These are phyloP conservation scores for Bombycilla garrulus DNA, from an alignment of 2,113 vertebrate species.

Conservation along the genomic window DNA sequence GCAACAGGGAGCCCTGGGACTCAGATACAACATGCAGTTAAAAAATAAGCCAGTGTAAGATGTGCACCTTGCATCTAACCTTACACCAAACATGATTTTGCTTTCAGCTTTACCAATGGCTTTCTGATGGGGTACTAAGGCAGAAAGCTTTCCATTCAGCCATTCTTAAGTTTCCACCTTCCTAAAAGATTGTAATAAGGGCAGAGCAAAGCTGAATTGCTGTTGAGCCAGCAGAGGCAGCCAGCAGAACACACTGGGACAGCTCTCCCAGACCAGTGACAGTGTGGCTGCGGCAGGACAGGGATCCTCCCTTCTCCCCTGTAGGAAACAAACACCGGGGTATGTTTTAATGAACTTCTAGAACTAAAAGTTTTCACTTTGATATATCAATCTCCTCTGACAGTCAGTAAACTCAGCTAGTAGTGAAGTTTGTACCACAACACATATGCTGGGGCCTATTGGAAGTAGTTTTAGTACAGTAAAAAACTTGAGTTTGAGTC, in stretches of 20 bases:
- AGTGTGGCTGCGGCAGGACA: not conserved
- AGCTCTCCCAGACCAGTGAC: not conserved
- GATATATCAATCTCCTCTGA: not conserved
- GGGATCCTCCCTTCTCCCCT: not conserved
- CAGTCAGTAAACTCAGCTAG: not conserved
- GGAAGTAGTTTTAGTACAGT: not conserved
- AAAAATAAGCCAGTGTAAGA: not conserved
- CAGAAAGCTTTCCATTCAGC: not conserved
- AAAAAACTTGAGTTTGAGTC: not conserved
- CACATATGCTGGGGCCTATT: fast-evolving
- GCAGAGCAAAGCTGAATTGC: not conserved
- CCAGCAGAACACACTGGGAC: not conserved
- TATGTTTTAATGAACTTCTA: not conserved
- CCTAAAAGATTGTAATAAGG: not conserved
- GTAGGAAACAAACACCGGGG: not conserved
- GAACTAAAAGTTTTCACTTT: not conserved
- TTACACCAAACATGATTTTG: not conserved
- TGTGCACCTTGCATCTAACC: not conserved
- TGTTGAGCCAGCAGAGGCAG: not conserved
- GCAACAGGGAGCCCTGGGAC: not conserved
- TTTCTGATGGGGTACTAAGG: not conserved
- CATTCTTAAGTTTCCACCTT: not conserved
- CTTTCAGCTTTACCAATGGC: not conserved
- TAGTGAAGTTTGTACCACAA: not conserved
- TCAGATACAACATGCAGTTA: not conserved